These are phyloP conservation scores for Bradypodion pumilum DNA, from an alignment of 2,797 vertebrate species.

Conservation along the genomic window DNA sequence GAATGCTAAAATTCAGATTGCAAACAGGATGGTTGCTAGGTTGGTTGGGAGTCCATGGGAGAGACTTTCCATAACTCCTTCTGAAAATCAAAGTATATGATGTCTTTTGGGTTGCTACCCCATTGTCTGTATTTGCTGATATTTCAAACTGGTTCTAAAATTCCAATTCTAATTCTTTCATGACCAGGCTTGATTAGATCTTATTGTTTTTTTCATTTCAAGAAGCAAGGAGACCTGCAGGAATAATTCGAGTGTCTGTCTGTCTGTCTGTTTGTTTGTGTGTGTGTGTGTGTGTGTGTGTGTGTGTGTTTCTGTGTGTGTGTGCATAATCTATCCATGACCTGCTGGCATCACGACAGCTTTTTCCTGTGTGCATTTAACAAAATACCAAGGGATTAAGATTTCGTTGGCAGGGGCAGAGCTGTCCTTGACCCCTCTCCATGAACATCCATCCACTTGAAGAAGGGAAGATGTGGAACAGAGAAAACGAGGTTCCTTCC, in stretches of 20 bases:
- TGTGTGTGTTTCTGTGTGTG: too few species aligned
- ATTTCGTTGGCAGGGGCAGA: too few species aligned
- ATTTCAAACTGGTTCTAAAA: background rate
- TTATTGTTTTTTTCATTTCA: background rate
- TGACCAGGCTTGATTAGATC: background rate
- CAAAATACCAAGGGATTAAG: too few species aligned
- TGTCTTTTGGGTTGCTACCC: background rate
- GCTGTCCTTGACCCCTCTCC: too few species aligned
- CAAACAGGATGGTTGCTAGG: background rate
- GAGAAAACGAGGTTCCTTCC: background rate
- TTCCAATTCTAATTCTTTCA: background rate
- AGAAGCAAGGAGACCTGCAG: background rate
- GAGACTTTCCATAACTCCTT: background rate
- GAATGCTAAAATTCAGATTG: background rate
- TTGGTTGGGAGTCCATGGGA: background rate
- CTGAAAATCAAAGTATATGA: background rate
- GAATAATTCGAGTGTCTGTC: background rate
- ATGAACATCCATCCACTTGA: too few species aligned
- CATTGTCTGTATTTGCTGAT: background rate
- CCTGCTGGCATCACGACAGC: too few species aligned
- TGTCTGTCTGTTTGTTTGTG: too few species aligned
- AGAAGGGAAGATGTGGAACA: slow-evolving; percentile 1
- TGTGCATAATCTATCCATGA: too few species aligned
- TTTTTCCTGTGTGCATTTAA: too few species aligned
- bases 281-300: too few species aligned